These are phyloP conservation scores for Dynastes maya DNA, from an alignment of 2,888 invertebrate species.

Conservation along the genomic window DNA sequence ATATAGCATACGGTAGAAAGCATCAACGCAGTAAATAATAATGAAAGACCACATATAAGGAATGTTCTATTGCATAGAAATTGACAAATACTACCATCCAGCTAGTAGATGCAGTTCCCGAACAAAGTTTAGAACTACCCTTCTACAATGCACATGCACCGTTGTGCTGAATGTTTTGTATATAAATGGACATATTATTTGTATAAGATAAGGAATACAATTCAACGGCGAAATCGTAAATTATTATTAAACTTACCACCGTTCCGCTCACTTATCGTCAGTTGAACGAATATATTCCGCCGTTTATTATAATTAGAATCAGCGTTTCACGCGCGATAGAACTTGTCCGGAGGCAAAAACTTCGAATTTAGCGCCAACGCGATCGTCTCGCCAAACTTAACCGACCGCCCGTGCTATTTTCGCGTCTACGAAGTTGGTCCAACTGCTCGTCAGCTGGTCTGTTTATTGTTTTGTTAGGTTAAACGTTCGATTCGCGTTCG, in stretches of 20 bases:
- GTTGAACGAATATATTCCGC: constrained; percentile 15
- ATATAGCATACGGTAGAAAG: not conserved
- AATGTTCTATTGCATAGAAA: constrained; percentile 15
- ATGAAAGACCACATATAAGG: constrained; percentile 8
- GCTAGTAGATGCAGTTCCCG: not conserved
- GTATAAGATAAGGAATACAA: constrained; percentile 29
- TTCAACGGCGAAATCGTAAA: constrained; percentile 23
- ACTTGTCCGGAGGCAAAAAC: constrained; percentile 8
- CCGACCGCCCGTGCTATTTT: not conserved
- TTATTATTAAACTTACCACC: constrained; percentile 36
- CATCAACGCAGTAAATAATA: constrained; percentile 25
- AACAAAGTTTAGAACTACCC: constrained; percentile 32
- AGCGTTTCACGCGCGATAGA: not conserved
- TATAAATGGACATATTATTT: constrained; percentile 36
- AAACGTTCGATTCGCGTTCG: too few relatives aligned
- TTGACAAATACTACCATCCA: not conserved
- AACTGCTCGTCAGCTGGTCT: not conserved
- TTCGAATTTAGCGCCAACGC: constrained; percentile 22
- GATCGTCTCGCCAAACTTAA: not conserved
- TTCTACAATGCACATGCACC: constrained; percentile 11
- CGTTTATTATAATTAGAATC: constrained; percentile 27
- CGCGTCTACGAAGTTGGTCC: constrained; percentile 34
- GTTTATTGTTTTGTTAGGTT: too few relatives aligned
- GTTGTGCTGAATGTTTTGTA: constrained; percentile 24
- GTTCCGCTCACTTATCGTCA: constrained; percentile 28